A percentile compares a stretch with the other conserved stretches of the same genome.
Conservation (phyloP, 1,140 invertebrate species). For the Drosophila seguyi region DNA sequence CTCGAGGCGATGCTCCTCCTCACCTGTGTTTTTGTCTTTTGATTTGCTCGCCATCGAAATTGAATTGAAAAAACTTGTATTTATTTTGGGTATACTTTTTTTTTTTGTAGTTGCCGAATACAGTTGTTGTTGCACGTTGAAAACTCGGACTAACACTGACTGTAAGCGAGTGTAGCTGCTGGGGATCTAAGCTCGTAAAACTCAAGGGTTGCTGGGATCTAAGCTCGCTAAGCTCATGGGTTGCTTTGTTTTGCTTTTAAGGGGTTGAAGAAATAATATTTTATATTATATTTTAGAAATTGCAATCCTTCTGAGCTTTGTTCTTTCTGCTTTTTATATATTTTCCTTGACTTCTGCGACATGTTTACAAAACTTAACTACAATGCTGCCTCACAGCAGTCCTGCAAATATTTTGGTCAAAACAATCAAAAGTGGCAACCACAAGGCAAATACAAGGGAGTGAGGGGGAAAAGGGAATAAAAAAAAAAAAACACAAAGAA, state of each 20-base stretch:
- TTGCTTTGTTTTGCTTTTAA: too few species aligned
- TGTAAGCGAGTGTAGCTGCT: too few species aligned
- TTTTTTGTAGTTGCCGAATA: too few species aligned
- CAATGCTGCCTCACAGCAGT: conserved; percentile 48
- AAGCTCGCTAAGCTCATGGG: not conserved
- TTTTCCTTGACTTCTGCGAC: conserved; percentile 26
- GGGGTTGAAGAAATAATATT: too few species aligned
- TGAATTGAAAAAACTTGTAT: not conserved
- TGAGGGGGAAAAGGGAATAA: conserved; percentile 42
- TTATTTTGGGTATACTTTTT: too few species aligned
- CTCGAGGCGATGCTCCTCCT: not conserved
- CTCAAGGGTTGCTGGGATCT: too few species aligned
- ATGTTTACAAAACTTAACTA: conserved; percentile 39
- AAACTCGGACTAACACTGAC: not conserved
- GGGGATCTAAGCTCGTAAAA: not conserved
- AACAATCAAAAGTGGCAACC: conserved; percentile 79
- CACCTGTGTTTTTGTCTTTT: not conserved
- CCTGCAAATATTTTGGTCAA: conserved; percentile 69
- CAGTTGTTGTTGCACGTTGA: not conserved
- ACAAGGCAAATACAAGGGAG: conserved; percentile 55
- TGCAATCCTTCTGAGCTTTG: too few species aligned
- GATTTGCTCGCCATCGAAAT: not conserved
- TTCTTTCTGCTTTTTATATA: too few species aligned
- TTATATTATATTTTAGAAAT: too few species aligned
- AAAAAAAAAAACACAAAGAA: conserved; percentile 36